Base-by-base conservation (phyloP, 2,888 invertebrate genomes). In the Myopa testacea region DNA sequence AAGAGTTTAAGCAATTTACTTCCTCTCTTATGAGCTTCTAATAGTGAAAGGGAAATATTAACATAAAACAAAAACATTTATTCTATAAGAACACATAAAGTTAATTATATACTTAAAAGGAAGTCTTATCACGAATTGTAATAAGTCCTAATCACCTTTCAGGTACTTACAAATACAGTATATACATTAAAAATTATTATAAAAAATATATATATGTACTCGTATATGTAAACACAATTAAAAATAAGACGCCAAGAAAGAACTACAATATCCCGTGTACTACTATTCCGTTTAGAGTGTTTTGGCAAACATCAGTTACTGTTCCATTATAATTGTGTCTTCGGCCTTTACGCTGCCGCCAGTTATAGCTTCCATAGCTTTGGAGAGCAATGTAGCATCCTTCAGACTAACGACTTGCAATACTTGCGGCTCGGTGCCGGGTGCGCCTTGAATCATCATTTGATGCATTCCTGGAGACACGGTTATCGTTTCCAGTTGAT, bases 331-430 rank as follows among this genome's bases (percentile, higher is more conserved):
- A 67, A 88, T 88, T 78, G 93, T 93, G 79, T 93, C 93, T 88
- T 94, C 94, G 75, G 93, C 90, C 90, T 94, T 94, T 80, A 94
- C 93, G 87, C 93, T 94, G 83, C 87, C 87, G 55, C 86, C 85
- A 37, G 92, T 91, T 81, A 92, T 92, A 78, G 90, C 91, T 85
- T 92, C 94, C 94, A 95, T 94, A 76, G 94, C 95, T 90, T 95
- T 95, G 84, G 94, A 93, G 82, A 95, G 91, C 80, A 93, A 93
- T 80, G 95, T 94, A 81, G 95, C 95, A 89, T 96, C 96, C 90
- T 96, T 96, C 81, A 96, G 91, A 78, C 95, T 95, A 86, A 96
- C 92, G 84, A 96, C 95, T 90, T 96, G 95, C 85, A 96, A 91
- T 80, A 93, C 89, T 90, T 96, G 95, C 65, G 94, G 93, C 86